phyloP scores from a whole-genome alignment of 2,888 invertebrate genomes.

The Noctua janthe region DNA sequence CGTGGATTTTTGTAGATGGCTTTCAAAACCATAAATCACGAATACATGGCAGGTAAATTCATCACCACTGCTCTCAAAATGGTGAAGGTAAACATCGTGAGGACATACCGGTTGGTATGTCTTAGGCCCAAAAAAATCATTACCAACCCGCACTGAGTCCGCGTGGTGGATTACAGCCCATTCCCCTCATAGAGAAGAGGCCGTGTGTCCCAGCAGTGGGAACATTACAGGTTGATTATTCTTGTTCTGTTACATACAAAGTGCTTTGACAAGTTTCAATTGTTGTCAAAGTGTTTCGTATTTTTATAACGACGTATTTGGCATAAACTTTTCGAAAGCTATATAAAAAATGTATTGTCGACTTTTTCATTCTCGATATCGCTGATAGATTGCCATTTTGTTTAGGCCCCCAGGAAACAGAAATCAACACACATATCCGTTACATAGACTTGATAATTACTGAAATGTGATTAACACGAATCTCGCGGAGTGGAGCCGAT shows the following conservation, averaged over 20 bases:
- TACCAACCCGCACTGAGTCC: background rate
- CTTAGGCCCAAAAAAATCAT: background rate
- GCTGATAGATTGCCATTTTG: background rate
- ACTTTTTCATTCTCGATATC: background rate
- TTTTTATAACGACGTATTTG: background rate
- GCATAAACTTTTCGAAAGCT: background rate
- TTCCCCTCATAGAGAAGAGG: background rate
- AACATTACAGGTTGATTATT: background rate
- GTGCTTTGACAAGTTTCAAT: background rate
- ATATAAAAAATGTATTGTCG: background rate
- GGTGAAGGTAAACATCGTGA: background rate
- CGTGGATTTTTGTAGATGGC: background rate
- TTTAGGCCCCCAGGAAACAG: background rate
- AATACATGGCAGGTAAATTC: background rate
- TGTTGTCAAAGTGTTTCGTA: background rate
- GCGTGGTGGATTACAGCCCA: background rate
- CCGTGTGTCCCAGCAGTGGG: background rate
- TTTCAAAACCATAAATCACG: background rate
- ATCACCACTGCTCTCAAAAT: background rate
- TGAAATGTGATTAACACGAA: slow-evolving; percentile 41
- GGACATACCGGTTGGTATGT: background rate
- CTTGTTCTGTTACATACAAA: background rate
- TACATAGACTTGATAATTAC: slow-evolving; percentile 28
- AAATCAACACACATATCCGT: background rate
- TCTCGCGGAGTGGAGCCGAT: slow-evolving; percentile 32